phyloP scores from a whole-genome alignment of 2,888 invertebrate species.

The Trissolcus japonicus region DNA sequence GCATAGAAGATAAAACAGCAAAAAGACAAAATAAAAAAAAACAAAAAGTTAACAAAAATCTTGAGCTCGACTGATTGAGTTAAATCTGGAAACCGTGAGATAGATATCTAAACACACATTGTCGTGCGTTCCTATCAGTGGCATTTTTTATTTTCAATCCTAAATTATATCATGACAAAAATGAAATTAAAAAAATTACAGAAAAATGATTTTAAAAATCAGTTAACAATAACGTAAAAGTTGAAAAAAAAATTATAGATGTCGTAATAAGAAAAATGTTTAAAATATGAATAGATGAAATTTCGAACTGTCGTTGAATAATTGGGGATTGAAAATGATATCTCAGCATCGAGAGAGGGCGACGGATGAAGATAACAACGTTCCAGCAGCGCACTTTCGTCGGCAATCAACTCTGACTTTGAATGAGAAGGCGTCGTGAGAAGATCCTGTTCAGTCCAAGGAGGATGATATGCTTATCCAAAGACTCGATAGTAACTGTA shows the following conservation, averaged over 20 bases:
- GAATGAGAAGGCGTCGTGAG: constrained; percentile 1
- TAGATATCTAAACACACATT: constrained; percentile 30
- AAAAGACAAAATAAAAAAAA: constrained; percentile 8
- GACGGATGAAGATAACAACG: constrained; percentile 11
- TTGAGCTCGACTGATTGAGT: constrained; percentile 6
- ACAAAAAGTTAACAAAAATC: not conserved
- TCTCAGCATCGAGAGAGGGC: constrained; percentile 7
- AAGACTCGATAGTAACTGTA: too few relatives aligned
- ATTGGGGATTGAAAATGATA: constrained; percentile 13
- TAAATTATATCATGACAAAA: constrained; percentile 22
- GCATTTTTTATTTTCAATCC: constrained; percentile 13
- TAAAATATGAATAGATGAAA: too few relatives aligned
- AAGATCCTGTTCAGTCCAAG: not conserved
- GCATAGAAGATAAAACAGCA: constrained; percentile 9
- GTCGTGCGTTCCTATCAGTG: constrained; percentile 1
- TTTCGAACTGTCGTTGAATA: not conserved
- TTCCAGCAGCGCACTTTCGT: not conserved
- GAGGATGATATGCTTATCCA: too few relatives aligned
- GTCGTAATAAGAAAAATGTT: too few relatives aligned
- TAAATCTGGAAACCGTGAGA: constrained; percentile 28
- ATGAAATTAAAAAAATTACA: not conserved
- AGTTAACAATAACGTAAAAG: too few relatives aligned
- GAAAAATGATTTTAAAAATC: too few relatives aligned
- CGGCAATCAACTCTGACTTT: constrained; percentile 8
- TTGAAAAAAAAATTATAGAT: not conserved